Percentiles rank a stretch among this genome's conserved stretches.
These are phyloP conservation scores for Crocodylus rhombifer DNA, from an alignment of 2,797 vertebrate species.

Conservation along the genomic window DNA sequence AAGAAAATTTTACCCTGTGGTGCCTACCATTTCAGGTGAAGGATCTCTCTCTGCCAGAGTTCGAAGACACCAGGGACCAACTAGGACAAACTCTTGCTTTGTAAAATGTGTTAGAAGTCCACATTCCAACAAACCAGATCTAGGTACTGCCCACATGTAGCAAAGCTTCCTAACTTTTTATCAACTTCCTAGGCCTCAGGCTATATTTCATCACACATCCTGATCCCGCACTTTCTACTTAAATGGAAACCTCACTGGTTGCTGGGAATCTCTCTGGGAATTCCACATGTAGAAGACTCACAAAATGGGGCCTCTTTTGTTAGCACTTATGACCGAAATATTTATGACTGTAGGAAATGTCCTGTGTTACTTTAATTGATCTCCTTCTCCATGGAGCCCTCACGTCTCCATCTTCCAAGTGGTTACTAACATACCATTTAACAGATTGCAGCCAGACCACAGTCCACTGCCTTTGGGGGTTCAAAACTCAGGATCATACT, in stretches of 20 bases:
- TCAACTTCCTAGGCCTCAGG: conserved; percentile 12
- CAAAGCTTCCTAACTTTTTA: conserved; percentile 13
- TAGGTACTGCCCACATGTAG: neutral
- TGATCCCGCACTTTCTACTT: neutral
- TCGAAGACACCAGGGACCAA: conserved; percentile 42
- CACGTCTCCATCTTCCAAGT: neutral
- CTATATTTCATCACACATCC: neutral
- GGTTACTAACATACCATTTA: neutral
- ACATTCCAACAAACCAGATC: neutral
- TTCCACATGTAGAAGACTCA: neutral
- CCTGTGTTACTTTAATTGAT: neutral
- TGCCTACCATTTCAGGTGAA: conserved; percentile 18
- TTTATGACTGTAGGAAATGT: neutral
- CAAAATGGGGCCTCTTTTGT: conserved; percentile 6
- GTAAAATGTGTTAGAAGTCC: conserved; percentile 27
- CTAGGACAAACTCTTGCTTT: conserved; percentile 31
- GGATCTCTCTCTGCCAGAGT: conserved; percentile 31
- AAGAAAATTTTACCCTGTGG: conserved; percentile 5
- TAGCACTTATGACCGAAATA: conserved; percentile 12
- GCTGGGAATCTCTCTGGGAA: neutral
- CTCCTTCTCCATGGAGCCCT: neutral
- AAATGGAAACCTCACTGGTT: neutral
- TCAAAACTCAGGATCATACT: neutral
- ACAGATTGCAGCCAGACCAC: neutral
- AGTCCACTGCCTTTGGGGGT: neutral